Percentiles rank a stretch among this genome's conserved stretches.
These are phyloP conservation scores for Volucella inanis DNA, from an alignment of 2,888 invertebrate species.

Conservation along the genomic window DNA sequence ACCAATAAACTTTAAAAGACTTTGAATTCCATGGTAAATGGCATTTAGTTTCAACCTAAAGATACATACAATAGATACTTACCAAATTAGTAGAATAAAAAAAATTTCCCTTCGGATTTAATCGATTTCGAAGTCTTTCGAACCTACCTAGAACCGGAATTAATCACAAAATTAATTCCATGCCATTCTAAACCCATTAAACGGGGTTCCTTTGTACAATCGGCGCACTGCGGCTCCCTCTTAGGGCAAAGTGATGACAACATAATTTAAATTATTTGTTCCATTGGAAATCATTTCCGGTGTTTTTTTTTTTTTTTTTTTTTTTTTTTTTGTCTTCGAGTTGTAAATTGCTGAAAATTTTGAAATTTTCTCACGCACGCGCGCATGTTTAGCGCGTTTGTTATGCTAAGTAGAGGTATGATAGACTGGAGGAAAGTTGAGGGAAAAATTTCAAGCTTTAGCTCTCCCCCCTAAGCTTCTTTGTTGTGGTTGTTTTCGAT, in stretches of 20 bases:
- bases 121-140: constrained; percentile 9
- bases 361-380: constrained; percentile 69
- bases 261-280: constrained; percentile 66
- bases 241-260: constrained; percentile 45
- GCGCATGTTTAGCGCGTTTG: constrained; percentile 52
- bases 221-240: not conserved
- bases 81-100: not conserved
- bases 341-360: constrained; percentile 57
- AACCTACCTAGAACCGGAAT: constrained; percentile 21
- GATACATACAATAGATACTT: constrained; percentile 24
- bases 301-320: constrained; percentile 29
- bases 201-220: not conserved
- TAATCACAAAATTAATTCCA: constrained; percentile 36
- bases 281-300: constrained; percentile 70
- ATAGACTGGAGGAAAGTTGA: too few species aligned
- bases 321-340: constrained; percentile 11
- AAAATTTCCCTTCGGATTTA: constrained; percentile 37
- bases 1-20: constrained; percentile 51
- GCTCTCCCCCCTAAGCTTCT: not conserved
- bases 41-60: constrained; percentile 48
- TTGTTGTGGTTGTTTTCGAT: not conserved
- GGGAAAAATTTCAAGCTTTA: not conserved
- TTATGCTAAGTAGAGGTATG: not conserved
- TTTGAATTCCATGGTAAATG: constrained; percentile 51
- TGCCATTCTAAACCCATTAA: not conserved